Base-by-base conservation (phyloP, 2,113 vertebrate species). In the Tenrec ecaudatus region DNA sequence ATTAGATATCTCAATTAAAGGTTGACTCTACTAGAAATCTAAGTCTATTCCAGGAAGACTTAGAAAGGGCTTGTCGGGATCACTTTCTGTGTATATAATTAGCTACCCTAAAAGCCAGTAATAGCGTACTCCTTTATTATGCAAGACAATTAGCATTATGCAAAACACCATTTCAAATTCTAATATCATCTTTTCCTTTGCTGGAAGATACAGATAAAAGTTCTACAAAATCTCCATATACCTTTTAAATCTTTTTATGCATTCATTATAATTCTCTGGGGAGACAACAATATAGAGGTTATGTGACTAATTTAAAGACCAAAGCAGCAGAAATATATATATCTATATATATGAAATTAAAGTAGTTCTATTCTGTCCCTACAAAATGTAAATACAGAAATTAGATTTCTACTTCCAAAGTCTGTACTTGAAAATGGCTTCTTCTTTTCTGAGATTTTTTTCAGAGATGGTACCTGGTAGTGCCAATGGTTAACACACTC, bases 1-100 rank as follows among this genome's bases (percentile, higher is more conserved):
- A 97, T 95, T 93, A 90, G 95, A 86, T 36, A 90, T 76, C 85
- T 97, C 94, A 87, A 96, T 91, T 82, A 95, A 96, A 95, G 94
- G 0, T 3, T 33, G 31, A 91, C 83, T 96, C 96, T 95, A 96
- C 88, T 86, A 87, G 85, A 95, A 95, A 92, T 78, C 58, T 96
- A 95, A 93, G 94, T 96, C 27, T 95, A 95, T 90, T 96, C 92
- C 64, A 91, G 88, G 82, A 88, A 77, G 76, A 43, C 1, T 33
- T 71, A 92, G 38, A 95, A 96, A 96, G 92, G 68, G 58, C 94
- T 91, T 93, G 92, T 29, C 6, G 60, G 47, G 40, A 89, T 92
- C 3, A 9, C 57, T 92, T 97, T 90, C 88, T 94, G 88, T 2
- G 0, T 93, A 81, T 96, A 83, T 96, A 97, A 97, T 97, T 97